These are phyloP conservation scores for Mycteria americana DNA, from an alignment of 2,797 vertebrate genomes.

Conservation along the genomic window DNA sequence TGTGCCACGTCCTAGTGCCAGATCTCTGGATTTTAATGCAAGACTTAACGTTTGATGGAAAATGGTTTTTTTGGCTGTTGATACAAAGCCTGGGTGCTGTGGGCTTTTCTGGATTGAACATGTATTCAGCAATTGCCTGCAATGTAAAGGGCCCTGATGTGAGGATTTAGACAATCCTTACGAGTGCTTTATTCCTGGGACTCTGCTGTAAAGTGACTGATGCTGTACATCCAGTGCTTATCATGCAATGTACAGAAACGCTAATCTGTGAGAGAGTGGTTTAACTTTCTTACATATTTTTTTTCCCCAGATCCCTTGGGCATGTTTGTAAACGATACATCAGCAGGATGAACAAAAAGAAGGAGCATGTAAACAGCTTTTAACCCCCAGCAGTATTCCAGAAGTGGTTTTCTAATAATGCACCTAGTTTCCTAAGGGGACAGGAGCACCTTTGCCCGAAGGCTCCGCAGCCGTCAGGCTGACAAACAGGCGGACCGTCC, in stretches of 20 bases:
- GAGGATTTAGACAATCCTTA: not conserved
- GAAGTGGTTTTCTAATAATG: accelerated
- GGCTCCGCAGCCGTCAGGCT: not conserved
- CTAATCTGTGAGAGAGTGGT: not conserved
- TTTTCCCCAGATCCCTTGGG: not conserved
- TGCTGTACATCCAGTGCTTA: not conserved
- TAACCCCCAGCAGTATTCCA: not conserved
- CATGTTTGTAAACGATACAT: not conserved
- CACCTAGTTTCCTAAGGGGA: accelerated
- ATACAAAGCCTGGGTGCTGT: not conserved
- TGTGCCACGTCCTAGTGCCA: not conserved
- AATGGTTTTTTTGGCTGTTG: accelerated
- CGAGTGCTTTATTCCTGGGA: not conserved
- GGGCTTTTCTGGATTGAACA: not conserved
- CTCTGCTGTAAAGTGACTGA: not conserved
- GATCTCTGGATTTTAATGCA: not conserved
- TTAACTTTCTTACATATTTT: not conserved
- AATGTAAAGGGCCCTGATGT: not conserved
- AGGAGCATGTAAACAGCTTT: not conserved
- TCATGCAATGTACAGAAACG: not conserved
- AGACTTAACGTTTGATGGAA: not conserved
- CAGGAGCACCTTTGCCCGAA: not conserved
- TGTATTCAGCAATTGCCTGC: not conserved
- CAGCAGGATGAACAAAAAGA: not conserved
- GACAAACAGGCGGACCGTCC: too few species aligned